A percentile compares a stretch with the other conserved stretches of the same genome.
Conservation (phyloP, 1,140 invertebrate species). For the Campoletis sonorensis region DNA sequence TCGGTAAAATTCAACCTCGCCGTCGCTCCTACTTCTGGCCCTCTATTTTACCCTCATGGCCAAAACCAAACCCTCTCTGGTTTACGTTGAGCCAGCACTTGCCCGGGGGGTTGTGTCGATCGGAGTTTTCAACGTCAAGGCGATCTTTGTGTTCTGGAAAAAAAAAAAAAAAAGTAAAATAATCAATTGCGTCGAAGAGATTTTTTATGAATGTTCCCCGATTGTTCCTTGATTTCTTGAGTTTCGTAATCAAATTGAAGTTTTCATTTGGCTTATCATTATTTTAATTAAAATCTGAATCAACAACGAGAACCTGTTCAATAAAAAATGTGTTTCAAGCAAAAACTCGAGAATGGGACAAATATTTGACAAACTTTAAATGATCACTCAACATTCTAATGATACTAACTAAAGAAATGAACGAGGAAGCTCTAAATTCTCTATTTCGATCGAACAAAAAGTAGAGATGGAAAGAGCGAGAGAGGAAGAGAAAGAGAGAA, state of each 20-base stretch:
- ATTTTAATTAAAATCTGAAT: too few relatives aligned
- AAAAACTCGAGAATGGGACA: too few relatives aligned
- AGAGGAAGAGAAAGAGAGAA: not conserved
- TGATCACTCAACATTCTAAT: too few relatives aligned
- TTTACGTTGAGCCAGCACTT: conserved; percentile 49
- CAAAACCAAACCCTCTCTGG: conserved; percentile 6
- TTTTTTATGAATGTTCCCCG: conserved; percentile 51
- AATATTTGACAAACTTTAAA: too few relatives aligned
- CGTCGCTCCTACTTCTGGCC: not conserved
- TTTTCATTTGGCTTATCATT: too few relatives aligned
- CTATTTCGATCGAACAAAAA: not conserved
- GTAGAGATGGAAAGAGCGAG: not conserved
- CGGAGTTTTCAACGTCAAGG: conserved; percentile 31
- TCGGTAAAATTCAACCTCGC: conserved; percentile 32
- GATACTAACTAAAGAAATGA: too few relatives aligned
- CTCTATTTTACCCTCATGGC: not conserved
- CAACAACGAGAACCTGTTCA: too few relatives aligned
- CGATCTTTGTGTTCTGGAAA: conserved; percentile 49
- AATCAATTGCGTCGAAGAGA: conserved; percentile 54
- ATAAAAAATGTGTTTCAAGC: too few relatives aligned
- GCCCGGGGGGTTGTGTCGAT: conserved; percentile 42
- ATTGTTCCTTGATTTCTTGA: conserved; percentile 45
- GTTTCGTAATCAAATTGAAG: too few relatives aligned
- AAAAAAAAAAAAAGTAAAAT: conserved; percentile 35
- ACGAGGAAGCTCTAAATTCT: too few relatives aligned